phyloP scores from a whole-genome alignment of 2,888 invertebrate species.

The Steinernema scapterisci region DNA sequence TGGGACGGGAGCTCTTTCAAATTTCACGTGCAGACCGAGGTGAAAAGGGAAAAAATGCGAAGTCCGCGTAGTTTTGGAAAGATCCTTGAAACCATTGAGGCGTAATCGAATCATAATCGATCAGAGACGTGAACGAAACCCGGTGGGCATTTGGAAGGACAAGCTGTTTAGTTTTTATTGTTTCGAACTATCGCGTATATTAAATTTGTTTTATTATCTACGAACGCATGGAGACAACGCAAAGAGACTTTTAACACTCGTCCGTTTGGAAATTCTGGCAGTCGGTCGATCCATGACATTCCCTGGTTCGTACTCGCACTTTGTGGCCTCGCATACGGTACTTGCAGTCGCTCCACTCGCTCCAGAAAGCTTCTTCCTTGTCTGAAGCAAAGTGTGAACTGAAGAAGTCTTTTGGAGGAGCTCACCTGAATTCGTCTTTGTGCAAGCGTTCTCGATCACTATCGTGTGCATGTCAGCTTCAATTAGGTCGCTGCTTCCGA shows the following conservation, averaged over 20 bases:
- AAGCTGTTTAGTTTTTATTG: too few species aligned
- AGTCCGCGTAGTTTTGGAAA: neutral
- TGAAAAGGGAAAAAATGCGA: neutral
- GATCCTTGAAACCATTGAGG: neutral
- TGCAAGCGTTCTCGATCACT: constrained; percentile 24
- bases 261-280: constrained; percentile 13
- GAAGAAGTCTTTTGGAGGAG: too few species aligned
- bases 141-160: neutral
- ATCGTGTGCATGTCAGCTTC: constrained; percentile 13
- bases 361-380: constrained; percentile 25
- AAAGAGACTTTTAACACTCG: neutral
- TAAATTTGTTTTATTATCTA: too few species aligned
- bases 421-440: neutral
- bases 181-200: neutral
- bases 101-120: constrained; percentile 28
- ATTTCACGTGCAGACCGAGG: neutral
- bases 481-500: neutral
- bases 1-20: neutral
- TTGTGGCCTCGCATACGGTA: constrained; percentile 18
- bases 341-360: constrained; percentile 23
- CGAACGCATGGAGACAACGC: neutral
- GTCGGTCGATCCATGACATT: neutral
- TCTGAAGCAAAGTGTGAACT: too few species aligned
- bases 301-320: constrained; percentile 6
- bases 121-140: neutral